Base-by-base conservation (phyloP, 2,797 vertebrate species). In the Platyrinchus mystaceus region DNA sequence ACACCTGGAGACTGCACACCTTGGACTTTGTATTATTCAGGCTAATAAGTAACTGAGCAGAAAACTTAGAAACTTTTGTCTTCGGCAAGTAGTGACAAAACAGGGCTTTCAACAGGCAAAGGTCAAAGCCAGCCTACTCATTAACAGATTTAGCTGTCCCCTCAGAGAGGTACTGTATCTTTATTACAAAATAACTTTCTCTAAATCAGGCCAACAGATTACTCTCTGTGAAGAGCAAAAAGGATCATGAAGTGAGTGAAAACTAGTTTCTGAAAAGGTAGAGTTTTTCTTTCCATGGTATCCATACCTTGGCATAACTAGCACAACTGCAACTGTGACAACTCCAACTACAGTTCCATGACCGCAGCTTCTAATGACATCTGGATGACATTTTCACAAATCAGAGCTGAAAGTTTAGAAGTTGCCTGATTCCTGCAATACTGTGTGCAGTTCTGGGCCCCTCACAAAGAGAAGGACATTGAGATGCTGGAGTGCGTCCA, bases 41-140 rank as follows among this genome's bases (percentile, higher is more conserved):
- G 44, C 26, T 95, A 93, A 79, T 95, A 66, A 76, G 55, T 93
- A 93, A 96, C 85, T 12, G 17, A 77, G 26, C 22, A 70, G 47
- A 89, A 93, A 79, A 69, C 39, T 26, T 37, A 18, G 3, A 46
- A 77, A 67, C 12, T 66, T 83, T n/a, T 55, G 24, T 73, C 59
- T 81, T 53, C 24, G n/a, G 39, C 34, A 70, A 30, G 43, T 34
- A 43, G 46, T 79, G 75, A 44, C 26, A 47, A 68, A 43, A 66
- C 1, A 0, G 3, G 9, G 46, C 53, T 84, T 86, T 71, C 41
- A 71, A 27, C 4, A 90, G 58, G 41, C 44, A 73, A 90, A 90
- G 84, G 71, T 76, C 81, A 87, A 82, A 82, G 84, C 32, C 60
- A 74, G 75, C 37, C 67, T 85, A 56, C 22, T 84, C 36, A 19